Conservation (phyloP, 2,113 vertebrate genomes). For the Verasper variegatus region DNA sequence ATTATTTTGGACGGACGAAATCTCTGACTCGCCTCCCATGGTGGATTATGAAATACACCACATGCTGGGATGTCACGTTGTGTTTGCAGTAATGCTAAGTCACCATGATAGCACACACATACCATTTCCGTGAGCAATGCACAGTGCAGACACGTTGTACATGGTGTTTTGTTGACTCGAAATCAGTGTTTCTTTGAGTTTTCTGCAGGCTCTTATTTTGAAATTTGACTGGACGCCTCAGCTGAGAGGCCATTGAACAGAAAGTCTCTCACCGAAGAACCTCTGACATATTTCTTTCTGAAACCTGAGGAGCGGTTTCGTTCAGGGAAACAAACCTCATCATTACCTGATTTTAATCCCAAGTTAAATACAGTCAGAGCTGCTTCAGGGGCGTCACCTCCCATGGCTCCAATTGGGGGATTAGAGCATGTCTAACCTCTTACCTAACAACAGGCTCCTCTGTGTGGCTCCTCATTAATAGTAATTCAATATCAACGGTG, state of each 20-base stretch:
- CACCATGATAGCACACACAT: conserved; percentile 46
- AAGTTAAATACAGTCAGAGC: conserved; percentile 42
- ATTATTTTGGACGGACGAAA: not conserved
- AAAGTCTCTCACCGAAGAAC: conserved; percentile 1
- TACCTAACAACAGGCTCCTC: conserved; percentile 66
- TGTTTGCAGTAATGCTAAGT: conserved; percentile 21
- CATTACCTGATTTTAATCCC: conserved; percentile 55
- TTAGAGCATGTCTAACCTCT: conserved; percentile 63
- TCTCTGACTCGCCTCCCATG: conserved; percentile 3
- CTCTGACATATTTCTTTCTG: conserved; percentile 4
- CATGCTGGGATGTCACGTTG: conserved; percentile 25
- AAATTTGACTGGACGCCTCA: not conserved
- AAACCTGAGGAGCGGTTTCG: conserved; percentile 32
- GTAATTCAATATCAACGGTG: conserved; percentile 60
- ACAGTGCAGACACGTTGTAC: not conserved
- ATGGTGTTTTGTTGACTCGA: not conserved
- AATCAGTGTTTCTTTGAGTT: not conserved
- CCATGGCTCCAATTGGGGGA: conserved; percentile 54
- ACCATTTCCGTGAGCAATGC: not conserved
- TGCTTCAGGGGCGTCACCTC: conserved; percentile 49
- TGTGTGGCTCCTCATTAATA: conserved; percentile 59
- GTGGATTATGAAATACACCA: conserved; percentile 2
- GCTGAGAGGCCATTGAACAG: not conserved
- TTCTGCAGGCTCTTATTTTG: conserved; percentile 9
- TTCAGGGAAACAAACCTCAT: conserved; percentile 10